A percentile compares a stretch with the other conserved stretches of the same genome.
phyloP scores from a whole-genome alignment of 2,888 invertebrate genomes.

The Platerodrilus igneus region DNA sequence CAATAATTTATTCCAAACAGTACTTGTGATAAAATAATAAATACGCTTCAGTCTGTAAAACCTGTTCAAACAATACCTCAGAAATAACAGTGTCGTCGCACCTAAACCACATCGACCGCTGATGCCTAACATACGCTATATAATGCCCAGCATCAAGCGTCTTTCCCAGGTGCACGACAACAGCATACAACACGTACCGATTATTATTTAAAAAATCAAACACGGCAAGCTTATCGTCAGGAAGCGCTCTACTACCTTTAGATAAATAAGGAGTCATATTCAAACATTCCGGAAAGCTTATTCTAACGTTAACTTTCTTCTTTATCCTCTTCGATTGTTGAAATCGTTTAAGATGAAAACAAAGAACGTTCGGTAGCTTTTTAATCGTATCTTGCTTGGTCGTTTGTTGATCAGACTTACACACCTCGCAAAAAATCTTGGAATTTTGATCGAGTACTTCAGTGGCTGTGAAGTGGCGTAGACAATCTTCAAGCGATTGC shows the following conservation, averaged over 20 bases:
- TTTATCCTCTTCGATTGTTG: slow-evolving; percentile 80
- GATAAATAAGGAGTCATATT: slow-evolving; percentile 97
- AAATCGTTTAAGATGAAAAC: slow-evolving; percentile 95
- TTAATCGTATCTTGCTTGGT: slow-evolving; percentile 95
- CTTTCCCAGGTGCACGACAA: slow-evolving; percentile 88
- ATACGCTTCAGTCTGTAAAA: slow-evolving; percentile 94
- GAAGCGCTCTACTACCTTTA: slow-evolving; percentile 32
- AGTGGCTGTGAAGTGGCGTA: slow-evolving; percentile 88
- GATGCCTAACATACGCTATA: slow-evolving; percentile 92
- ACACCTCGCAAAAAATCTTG: slow-evolving; percentile 90
- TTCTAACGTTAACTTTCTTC: slow-evolving; percentile 88
- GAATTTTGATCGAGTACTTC: slow-evolving; percentile 88
- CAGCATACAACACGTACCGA: slow-evolving; percentile 91
- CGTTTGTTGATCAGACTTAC: slow-evolving; percentile 85
- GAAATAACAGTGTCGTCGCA: slow-evolving; percentile 96
- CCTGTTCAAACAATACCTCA: slow-evolving; percentile 81
- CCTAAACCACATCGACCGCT: slow-evolving; percentile 89
- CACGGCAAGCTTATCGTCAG: too few species aligned
- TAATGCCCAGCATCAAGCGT: slow-evolving; percentile 93
- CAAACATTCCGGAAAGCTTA: slow-evolving; percentile 90
- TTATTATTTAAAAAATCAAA: too few species aligned
- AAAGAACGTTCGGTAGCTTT: slow-evolving; percentile 91
- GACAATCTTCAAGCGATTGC: slow-evolving; percentile 81
- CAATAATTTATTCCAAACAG: slow-evolving; percentile 88
- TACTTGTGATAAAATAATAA: slow-evolving; percentile 96